phyloP scores from a whole-genome alignment of 2,797 vertebrate species.

The Poecilia gillii region DNA sequence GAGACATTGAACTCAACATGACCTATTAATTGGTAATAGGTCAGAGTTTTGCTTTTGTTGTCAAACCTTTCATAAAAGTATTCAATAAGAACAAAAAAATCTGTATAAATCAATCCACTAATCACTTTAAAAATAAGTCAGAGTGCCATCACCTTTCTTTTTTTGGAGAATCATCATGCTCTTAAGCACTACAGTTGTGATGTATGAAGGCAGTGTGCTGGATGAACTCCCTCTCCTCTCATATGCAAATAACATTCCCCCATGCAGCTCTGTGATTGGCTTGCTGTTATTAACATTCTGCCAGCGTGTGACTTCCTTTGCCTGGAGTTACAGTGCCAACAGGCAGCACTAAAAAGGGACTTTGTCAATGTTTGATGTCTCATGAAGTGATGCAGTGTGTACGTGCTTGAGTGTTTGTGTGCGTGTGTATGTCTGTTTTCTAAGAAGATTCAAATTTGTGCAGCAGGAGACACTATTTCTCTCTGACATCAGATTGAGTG shows the following conservation, averaged over 20 bases:
- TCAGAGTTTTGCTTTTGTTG: background rate
- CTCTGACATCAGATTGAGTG: slow-evolving; percentile 61
- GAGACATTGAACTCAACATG: background rate
- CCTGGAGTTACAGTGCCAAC: slow-evolving; percentile 84
- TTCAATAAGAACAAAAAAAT: background rate
- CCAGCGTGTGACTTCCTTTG: slow-evolving; percentile 83
- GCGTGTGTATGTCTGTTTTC: slow-evolving; percentile 47
- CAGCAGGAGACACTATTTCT: slow-evolving; percentile 66
- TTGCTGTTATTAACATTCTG: slow-evolving; percentile 82
- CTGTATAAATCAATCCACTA: background rate
- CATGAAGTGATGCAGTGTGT: slow-evolving; percentile 74
- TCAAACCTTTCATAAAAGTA: background rate
- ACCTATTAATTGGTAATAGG: background rate
- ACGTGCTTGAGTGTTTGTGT: slow-evolving; percentile 25
- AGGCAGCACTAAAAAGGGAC: slow-evolving; percentile 86
- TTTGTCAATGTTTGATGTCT: slow-evolving; percentile 88
- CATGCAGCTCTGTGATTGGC: slow-evolving; percentile 80
- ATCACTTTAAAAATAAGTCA: slow-evolving; percentile 34
- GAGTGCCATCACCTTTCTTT: slow-evolving; percentile 22
- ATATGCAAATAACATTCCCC: slow-evolving; percentile 80
- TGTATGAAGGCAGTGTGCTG: slow-evolving; percentile 77
- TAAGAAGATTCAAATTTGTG: slow-evolving; percentile 71
- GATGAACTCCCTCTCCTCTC: slow-evolving; percentile 73
- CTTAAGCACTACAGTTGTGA: slow-evolving; percentile 44
- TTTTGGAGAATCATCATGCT: slow-evolving; percentile 32